Base-by-base conservation (phyloP, 2,797 vertebrate species). In the Onychomys leucogaster region DNA sequence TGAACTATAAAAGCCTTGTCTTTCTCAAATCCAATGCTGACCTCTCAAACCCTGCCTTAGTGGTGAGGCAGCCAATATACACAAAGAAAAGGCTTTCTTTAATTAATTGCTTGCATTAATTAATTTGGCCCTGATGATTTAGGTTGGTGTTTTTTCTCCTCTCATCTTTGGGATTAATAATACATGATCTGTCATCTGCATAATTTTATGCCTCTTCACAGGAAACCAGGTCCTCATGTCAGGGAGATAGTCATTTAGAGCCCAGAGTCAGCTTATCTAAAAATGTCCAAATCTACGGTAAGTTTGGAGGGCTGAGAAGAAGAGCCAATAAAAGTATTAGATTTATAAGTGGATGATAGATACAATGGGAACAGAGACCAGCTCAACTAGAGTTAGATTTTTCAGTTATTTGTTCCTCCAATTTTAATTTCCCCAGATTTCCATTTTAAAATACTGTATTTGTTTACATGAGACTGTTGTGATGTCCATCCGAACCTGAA, bases 281-380 rank as follows among this genome's bases (percentile, higher is more conserved):
- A 37, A 86, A 76, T 9, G 0, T 11, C 17, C 16, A 29, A 75
- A 52, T 91, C 57, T 61, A 80, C 2, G 61, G 6, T 55, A n/a
- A 32, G 34, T 89, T 91, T 82, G 83, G 55, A 85, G 81, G 49
- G n/a, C 43, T 29, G 89, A 37, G 27, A 89, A 86, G 52, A 21
- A 29, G 80, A 88, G 34, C 13, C 21, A 93, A 73, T 0, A 2
- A 71, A 88, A 52, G 3, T 16, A 12, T 23, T 49, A 57, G 49
- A 81, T 75, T 93, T 63, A 8, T 41, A 83, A 37, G 3, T 32
- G 9, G 8, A n/a, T 82, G 17, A 41, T 16, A 85, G 63, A 49
- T 49, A 49, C 43, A 52, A 52, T 13, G 13, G 27, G 6, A 81
- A 61, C 32, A 69, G 81, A 89, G 93, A 49, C 0, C n/a, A 82